These are phyloP conservation scores for Agrochola macilenta DNA, from an alignment of 2,888 invertebrate genomes.

Conservation along the genomic window DNA sequence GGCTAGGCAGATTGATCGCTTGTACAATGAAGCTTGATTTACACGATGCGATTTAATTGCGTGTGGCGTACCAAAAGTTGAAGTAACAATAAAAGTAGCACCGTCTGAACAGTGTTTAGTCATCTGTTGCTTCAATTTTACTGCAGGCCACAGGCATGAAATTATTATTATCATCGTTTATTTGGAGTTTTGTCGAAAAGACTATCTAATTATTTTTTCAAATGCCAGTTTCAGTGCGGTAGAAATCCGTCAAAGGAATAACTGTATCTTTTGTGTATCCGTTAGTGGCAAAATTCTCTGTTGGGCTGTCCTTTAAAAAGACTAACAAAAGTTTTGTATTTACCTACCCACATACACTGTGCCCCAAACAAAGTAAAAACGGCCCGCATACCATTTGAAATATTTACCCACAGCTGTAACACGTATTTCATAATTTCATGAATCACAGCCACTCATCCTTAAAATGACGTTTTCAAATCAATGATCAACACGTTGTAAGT, in stretches of 20 bases:
- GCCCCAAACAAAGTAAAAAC: not conserved
- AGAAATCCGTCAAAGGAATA: not conserved
- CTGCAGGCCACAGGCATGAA: no score
- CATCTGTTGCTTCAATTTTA: not conserved
- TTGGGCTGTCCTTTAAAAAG: conserved; percentile 1
- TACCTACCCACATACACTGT: conserved; percentile 36
- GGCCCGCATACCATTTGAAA: not conserved
- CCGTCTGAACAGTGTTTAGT: no score
- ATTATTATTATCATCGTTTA: no score
- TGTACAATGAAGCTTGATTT: not conserved
- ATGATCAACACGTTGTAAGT: not conserved
- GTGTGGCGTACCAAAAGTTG: no score
- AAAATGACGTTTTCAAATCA: not conserved
- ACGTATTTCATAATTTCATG: not conserved
- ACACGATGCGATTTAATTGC: no score
- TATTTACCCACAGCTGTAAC: not conserved
- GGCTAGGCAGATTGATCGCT: not conserved
- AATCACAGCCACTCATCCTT: not conserved
- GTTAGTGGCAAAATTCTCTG: not conserved
- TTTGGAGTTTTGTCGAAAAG: not conserved
- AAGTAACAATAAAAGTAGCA: not conserved
- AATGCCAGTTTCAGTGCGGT: not conserved
- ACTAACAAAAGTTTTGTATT: conserved; percentile 23
- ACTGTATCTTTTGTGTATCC: not conserved
- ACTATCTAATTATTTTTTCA: not conserved